Percentiles rank a stretch among this genome's conserved stretches.
Conservation (phyloP, 2,797 vertebrate species). For the Cyclura pinguis region DNA sequence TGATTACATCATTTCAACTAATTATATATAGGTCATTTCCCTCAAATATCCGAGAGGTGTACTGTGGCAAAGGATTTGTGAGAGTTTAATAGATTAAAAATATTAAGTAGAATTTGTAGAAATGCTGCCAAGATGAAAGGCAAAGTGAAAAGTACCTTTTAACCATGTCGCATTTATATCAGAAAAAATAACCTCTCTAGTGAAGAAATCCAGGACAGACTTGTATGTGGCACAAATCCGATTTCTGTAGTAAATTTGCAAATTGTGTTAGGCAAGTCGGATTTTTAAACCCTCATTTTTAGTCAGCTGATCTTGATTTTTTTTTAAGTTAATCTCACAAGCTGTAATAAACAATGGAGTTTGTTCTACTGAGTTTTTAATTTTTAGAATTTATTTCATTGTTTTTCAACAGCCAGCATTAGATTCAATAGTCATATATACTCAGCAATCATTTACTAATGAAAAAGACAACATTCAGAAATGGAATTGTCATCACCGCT, state of each 20-base stretch:
- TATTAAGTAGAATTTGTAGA: neutral
- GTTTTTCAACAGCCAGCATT: neutral
- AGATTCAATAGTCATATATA: neutral
- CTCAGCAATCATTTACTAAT: slow-evolving; percentile 1
- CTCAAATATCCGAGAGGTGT: neutral
- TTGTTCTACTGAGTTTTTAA: neutral
- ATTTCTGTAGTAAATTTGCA: neutral
- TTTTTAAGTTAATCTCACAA: neutral
- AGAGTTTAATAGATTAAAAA: neutral
- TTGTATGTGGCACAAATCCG: neutral
- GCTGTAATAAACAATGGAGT: neutral
- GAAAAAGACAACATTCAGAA: neutral
- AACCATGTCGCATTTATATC: neutral
- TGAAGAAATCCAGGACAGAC: neutral
- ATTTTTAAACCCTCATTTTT: neutral
- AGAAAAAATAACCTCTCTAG: neutral
- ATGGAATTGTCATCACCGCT: neutral
- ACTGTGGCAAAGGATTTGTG: neutral
- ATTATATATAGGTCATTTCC: slow-evolving; percentile 27
- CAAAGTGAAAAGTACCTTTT: neutral
- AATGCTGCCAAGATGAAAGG: neutral
- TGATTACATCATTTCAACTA: slow-evolving; percentile 13
- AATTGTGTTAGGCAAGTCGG: neutral
- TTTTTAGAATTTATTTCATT: neutral
- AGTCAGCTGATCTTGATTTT: neutral